Base-by-base conservation (phyloP, 2,888 invertebrate species). In the Xanthorhoe designata region DNA sequence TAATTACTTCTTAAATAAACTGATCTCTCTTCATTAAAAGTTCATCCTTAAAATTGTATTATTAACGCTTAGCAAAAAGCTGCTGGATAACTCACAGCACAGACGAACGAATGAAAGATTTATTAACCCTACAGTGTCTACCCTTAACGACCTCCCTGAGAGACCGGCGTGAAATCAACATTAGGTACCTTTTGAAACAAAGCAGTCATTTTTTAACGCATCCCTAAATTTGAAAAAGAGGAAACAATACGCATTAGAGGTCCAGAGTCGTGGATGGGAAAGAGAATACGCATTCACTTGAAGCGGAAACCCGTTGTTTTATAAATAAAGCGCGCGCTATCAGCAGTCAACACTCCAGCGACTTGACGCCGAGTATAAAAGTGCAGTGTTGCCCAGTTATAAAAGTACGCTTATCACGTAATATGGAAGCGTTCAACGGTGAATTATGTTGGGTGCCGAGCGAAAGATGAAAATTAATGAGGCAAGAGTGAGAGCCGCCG, bases 381-480 rank as follows among this genome's bases (percentile, higher is more conserved):
- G 81, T 79, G 81, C 78, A 75, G 69, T 70, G 79, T 81, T 78
- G 83, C 78, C 84, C 84, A 84, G 83, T 85, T 74, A 86, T 86
- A 86, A 85, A 86, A 82, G 80, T 79, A 83, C 85, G 85, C 89
- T 93, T 93, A 93, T 93, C 92, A 82, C 83, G 81, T 85, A 86
- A 90, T 90, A 89, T 90, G 90, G 88, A 87, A 86, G 90, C 92
- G 86, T 85, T 93, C 90, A 86, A 90, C 87, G 84, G 90, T 89
- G 89, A 93, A 90, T 92, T 92, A 93, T 92, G 92, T 88, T 87
- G 85, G 87, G 87, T 88, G 82, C 84, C 82, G 83, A 84, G 83
- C 85, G 82, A 87, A 87, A 92, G 92, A 92, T 92, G 92, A 92
- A 92, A 93, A 93, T 92, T 93, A 93, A 93, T 92, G 93, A 93